Evolutionary conservation across 2,113 vertebrate genomes (phyloP).

Genomic region (Anolis sagrei): DNA sequence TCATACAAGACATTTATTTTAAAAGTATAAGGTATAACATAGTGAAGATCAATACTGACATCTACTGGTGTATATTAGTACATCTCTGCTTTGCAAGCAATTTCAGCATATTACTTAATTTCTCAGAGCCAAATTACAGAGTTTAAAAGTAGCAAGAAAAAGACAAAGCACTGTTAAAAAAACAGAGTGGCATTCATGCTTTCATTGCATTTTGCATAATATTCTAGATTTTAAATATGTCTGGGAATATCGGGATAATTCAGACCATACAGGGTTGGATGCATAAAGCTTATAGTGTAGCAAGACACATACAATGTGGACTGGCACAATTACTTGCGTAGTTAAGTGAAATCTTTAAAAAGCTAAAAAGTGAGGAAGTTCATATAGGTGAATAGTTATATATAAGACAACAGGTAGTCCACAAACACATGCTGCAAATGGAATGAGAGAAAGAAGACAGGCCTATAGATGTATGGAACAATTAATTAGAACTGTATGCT

Average conservation of each 20-base stretch:
- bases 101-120: not conserved
- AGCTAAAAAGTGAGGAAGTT: not conserved
- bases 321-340: no score
- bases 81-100: not conserved
- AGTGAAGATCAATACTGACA: slow-evolving; percentile 57
- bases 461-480: not conserved
- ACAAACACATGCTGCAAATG: not conserved
- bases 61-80: slow-evolving; percentile 42
- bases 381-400: not conserved
- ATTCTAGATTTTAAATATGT: not conserved
- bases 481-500: not conserved
- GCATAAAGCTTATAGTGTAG: not conserved
- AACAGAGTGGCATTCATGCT: not conserved
- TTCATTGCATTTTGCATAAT: not conserved
- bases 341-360: not conserved
- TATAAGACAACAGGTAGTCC: no score
- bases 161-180: not conserved
- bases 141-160: not conserved
- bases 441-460: not conserved
- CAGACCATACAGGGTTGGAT: not conserved
- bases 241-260: not conserved
- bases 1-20: not conserved
- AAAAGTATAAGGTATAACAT: not conserved
- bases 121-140: not conserved
- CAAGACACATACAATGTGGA: not conserved